Evolutionary conservation across 2,113 vertebrate genomes (phyloP).

Genomic region (Meleagris gallopavo): DNA sequence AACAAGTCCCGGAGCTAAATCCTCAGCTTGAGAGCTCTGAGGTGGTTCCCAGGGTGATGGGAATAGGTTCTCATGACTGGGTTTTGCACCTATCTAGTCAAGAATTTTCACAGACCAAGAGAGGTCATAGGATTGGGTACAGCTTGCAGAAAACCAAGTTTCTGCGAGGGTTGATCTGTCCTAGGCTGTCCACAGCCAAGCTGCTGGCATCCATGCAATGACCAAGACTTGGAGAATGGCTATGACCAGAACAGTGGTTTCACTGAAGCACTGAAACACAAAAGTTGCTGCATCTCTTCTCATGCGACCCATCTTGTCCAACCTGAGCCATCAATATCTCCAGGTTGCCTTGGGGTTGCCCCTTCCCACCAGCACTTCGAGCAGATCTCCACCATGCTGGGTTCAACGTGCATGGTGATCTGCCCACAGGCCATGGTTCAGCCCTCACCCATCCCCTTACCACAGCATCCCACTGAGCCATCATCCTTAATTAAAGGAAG

Average conservation of each 20-base stretch:
- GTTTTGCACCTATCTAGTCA: background rate
- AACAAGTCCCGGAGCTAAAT: background rate
- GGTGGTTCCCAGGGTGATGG: background rate
- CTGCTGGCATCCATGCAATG: rapidly evolving
- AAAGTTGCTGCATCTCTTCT: background rate
- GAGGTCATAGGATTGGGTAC: background rate
- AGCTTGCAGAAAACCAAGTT: rapidly evolving
- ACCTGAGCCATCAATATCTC: rapidly evolving
- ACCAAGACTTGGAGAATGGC: background rate
- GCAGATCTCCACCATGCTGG: background rate
- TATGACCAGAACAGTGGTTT: background rate
- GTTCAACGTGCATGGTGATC: rapidly evolving
- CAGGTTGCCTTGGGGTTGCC: background rate
- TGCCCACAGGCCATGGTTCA: background rate
- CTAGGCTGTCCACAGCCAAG: background rate
- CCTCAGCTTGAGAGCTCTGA: background rate
- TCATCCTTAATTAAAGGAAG: background rate
- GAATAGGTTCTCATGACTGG: background rate
- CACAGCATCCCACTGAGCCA: background rate
- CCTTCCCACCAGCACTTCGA: background rate
- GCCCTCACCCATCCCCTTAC: background rate
- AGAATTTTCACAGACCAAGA: background rate
- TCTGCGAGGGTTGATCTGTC: background rate
- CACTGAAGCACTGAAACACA: background rate
- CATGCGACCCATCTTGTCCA: background rate